Evolutionary conservation across 2,797 vertebrate genomes (phyloP), one percentile per base, ranked within the genome.

Genomic region (Paguma larvata): DNA sequence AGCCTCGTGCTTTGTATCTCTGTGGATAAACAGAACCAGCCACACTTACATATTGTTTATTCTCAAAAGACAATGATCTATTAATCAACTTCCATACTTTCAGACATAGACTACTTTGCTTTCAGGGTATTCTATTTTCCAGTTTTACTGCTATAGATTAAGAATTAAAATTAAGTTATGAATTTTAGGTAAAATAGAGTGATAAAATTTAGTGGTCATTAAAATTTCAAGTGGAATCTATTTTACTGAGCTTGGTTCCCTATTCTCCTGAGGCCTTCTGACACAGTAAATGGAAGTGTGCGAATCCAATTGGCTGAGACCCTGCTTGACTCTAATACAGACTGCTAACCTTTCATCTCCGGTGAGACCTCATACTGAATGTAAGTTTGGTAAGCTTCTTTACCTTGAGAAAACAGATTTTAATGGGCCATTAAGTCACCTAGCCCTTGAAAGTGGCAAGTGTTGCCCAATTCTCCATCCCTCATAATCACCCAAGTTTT

Each of bases 121-220:
- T 87, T 78, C 67, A 30, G n/a, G 83, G 34, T 51, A 91, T 93
- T 93, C 92, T 95, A 97, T 97, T 94, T 98, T 97, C 96, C 94
- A 85, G 53, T 96, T 97, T 98, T 98, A 97, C 85, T 97, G 89
- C 87, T 87, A 97, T 98, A 98, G 97, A 97, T 97, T 96, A 98
- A 79, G 96, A 97, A 97, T 96, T 97, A 98, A 98, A 98, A 97
- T 98, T 98, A 98, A 98, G 84, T 98, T 98, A 62, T 88, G 95
- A 97, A 97, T 93, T 98, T 98, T 97, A 97, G 85, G 86, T 97
- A 97, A 98, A 98, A 97, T 34, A 93, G 93, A 93, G 95, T 89
- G 79, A 97, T 97, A 98, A 98, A 98, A 97, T 93, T 98, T 98
- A 98, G 98, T 93, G 96, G 91, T 65, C 96, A 97, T 93, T 96